These are phyloP conservation scores for Scelioninae gen. 2 DNA, from an alignment of 2,888 invertebrate genomes.

Conservation along the genomic window DNA sequence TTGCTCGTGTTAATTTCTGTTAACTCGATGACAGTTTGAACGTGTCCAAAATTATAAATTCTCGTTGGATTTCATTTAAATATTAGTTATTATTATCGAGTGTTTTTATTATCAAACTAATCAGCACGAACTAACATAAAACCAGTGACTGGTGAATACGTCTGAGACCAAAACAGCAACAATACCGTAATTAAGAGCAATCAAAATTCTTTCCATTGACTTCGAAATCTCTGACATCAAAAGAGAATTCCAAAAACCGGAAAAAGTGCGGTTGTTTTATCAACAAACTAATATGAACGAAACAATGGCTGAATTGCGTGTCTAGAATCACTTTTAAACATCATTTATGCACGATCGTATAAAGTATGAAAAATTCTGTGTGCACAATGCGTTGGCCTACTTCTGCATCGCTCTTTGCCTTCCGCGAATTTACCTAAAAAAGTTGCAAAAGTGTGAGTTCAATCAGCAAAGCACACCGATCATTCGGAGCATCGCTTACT, in stretches of 20 bases:
- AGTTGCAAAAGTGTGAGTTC: constrained; percentile 52
- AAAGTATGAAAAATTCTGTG: constrained; percentile 48
- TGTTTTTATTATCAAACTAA: too few relatives aligned
- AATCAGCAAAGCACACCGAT: constrained; percentile 56
- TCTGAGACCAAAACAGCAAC: too few relatives aligned
- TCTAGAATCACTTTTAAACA: constrained; percentile 50
- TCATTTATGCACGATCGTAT: constrained; percentile 41
- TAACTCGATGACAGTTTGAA: too few relatives aligned
- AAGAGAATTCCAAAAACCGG: too few relatives aligned
- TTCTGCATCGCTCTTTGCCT: constrained; percentile 43
- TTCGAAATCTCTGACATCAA: too few relatives aligned
- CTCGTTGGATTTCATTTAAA: too few relatives aligned
- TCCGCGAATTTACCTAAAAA: constrained; percentile 50
- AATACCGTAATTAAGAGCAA: constrained; percentile 2
- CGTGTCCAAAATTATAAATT: too few relatives aligned
- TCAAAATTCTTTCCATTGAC: too few relatives aligned
- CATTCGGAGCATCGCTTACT: constrained; percentile 40
- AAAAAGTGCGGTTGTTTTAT: constrained; percentile 17
- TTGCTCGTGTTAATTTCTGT: too few relatives aligned
- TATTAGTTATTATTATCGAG: too few relatives aligned
- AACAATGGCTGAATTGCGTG: constrained; percentile 47
- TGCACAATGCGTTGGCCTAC: constrained; percentile 49
- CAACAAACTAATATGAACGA: constrained; percentile 26
- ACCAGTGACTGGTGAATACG: too few relatives aligned
- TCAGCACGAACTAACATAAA: too few relatives aligned